phyloP scores from a whole-genome alignment of 1,140 invertebrate genomes.

The Pomacea maculata region DNA sequence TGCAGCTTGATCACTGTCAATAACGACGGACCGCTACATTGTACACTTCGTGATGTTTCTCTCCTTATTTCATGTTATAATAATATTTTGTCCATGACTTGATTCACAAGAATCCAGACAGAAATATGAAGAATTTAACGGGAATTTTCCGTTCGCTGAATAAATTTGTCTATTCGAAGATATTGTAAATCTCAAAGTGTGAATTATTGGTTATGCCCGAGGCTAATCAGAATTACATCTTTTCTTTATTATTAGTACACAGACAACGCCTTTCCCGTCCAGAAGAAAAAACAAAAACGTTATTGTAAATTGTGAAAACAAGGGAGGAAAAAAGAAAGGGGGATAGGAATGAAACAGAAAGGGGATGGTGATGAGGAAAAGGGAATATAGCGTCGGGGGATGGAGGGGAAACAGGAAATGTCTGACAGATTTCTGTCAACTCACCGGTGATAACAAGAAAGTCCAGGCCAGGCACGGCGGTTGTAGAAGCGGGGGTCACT shows the following conservation, averaged over 20 bases:
- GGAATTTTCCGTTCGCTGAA: neutral
- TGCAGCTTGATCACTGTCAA: slow-evolving; percentile 3
- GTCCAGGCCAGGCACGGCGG: neutral
- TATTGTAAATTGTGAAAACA: neutral
- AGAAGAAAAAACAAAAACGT: neutral
- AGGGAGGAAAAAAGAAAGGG: neutral
- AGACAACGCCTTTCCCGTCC: neutral
- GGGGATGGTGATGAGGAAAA: neutral
- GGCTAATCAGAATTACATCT: no score
- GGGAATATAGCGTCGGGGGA: neutral
- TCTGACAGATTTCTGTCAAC: neutral
- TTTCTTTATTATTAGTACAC: no score
- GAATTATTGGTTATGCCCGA: no score
- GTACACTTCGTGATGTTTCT: no score
- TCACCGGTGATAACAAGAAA: slow-evolving; percentile 14
- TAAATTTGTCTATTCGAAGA: neutral
- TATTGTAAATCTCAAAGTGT: neutral
- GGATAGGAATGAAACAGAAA: neutral
- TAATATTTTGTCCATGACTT: neutral
- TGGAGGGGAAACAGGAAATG: neutral
- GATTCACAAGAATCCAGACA: neutral
- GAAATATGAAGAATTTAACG: neutral
- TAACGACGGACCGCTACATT: neutral
- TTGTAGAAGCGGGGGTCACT: neutral
- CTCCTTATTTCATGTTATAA: neutral